These are phyloP conservation scores for Neomorphus geoffroyi DNA, from an alignment of 2,797 vertebrate genomes.

Conservation along the genomic window DNA sequence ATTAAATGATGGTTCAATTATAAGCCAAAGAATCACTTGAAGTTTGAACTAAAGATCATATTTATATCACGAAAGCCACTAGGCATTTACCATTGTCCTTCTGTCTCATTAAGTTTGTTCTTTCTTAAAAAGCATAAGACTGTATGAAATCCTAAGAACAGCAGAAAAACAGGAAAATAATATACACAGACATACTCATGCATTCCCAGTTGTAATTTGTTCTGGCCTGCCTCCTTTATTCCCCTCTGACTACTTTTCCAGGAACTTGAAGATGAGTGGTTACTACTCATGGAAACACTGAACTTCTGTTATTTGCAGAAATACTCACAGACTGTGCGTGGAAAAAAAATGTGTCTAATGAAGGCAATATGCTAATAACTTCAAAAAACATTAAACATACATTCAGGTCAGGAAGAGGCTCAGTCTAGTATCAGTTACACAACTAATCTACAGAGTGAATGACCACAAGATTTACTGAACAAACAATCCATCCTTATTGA, in stretches of 20 bases:
- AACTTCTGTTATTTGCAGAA: constrained; percentile 9
- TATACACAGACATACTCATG: constrained; percentile 10
- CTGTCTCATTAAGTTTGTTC: not conserved
- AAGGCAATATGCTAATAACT: not conserved
- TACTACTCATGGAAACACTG: not conserved
- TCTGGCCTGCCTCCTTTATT: constrained; percentile 27
- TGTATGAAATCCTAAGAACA: constrained; percentile 1
- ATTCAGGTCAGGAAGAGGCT: not conserved
- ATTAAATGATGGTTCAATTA: not conserved
- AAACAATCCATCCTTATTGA: not conserved
- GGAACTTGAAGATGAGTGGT: constrained; percentile 29
- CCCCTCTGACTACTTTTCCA: constrained; percentile 27
- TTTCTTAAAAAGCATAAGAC: not conserved
- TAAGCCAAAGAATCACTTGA: not conserved
- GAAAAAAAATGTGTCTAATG: not conserved
- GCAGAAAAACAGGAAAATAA: constrained; percentile 13
- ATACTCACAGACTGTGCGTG: not conserved
- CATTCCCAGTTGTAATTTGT: constrained; percentile 30
- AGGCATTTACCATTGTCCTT: not conserved
- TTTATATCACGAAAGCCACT: not conserved
- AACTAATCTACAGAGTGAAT: not conserved
- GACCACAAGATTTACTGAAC: not conserved
- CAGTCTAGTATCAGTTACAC: not conserved
- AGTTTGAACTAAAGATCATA: not conserved
- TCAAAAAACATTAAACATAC: not conserved